phyloP scores from a whole-genome alignment of 2,888 invertebrate genomes.

The Synanthedon andrenaeformis region DNA sequence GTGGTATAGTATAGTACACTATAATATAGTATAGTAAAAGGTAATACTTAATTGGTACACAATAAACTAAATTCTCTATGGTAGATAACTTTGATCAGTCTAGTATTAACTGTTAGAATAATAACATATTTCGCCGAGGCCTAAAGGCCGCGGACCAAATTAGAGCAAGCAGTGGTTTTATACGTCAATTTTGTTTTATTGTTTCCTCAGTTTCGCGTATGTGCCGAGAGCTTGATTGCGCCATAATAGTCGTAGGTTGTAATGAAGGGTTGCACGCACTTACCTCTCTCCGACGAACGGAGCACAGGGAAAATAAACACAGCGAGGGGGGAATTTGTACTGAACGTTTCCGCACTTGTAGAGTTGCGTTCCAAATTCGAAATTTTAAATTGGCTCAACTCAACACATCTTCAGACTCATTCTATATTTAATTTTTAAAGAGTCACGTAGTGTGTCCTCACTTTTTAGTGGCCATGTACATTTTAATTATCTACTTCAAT shows the following conservation, averaged over 20 bases:
- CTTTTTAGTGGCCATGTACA: conserved; percentile 6
- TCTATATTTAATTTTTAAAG: conserved; percentile 9
- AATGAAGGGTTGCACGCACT: conserved; percentile 65
- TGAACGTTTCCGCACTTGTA: conserved; percentile 55
- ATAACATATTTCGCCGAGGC: background rate
- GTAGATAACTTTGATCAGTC: too few relatives aligned
- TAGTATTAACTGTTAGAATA: too few relatives aligned
- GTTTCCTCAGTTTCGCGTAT: conserved; percentile 64
- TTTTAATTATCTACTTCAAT: background rate
- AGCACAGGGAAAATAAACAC: conserved; percentile 49
- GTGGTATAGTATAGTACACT: too few relatives aligned
- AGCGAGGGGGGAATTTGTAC: conserved; percentile 36
- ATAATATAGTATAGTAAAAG: too few relatives aligned
- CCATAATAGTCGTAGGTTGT: conserved; percentile 57
- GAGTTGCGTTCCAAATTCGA: conserved; percentile 32
- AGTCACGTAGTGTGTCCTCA: too few relatives aligned
- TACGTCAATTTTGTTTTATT: conserved; percentile 64
- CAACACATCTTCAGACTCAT: conserved; percentile 8
- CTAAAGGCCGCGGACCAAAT: conserved; percentile 35
- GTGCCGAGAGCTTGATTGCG: conserved; percentile 62
- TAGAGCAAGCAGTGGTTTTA: conserved; percentile 55
- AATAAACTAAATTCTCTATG: conserved; percentile 1
- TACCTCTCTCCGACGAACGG: conserved; percentile 26
- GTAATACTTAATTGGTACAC: too few relatives aligned
- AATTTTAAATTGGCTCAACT: conserved; percentile 33